A percentile compares a stretch with the other conserved stretches of the same genome.
phyloP scores from a whole-genome alignment of 2,113 vertebrate species.

The Megaceryle maxima region DNA sequence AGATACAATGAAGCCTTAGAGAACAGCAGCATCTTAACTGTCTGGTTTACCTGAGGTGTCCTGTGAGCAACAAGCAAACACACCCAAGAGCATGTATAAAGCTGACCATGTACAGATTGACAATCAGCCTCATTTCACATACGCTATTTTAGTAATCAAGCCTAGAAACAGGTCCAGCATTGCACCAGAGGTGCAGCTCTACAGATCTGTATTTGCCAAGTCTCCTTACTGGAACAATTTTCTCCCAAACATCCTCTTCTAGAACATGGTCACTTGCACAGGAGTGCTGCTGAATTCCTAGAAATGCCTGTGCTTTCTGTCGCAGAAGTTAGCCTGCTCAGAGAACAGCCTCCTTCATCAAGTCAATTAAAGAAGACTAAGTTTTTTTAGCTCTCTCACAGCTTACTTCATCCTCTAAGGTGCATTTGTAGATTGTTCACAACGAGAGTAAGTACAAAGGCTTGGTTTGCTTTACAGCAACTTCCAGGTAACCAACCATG shows the following conservation, averaged over 20 bases:
- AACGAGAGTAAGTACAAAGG: not conserved
- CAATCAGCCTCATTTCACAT: not conserved
- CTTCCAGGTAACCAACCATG: not conserved
- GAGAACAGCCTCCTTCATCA: not conserved
- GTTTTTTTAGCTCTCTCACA: not conserved
- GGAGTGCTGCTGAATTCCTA: not conserved
- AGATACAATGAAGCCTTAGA: not conserved
- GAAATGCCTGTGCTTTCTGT: not conserved
- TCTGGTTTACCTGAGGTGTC: not conserved
- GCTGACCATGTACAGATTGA: not conserved
- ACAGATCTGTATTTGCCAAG: not conserved
- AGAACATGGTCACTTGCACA: not conserved
- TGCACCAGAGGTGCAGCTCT: not conserved
- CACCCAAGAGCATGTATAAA: not conserved
- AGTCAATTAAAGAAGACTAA: not conserved
- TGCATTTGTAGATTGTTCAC: not conserved
- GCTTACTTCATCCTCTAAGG: not conserved
- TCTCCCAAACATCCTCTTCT: not conserved
- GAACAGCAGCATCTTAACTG: not conserved
- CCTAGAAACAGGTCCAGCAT: not conserved
- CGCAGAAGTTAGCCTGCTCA: not conserved
- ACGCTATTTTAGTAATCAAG: not conserved
- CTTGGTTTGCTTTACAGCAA: not conserved
- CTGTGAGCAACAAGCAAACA: not conserved
- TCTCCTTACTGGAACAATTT: not conserved